These are phyloP conservation scores for Micromys minutus DNA, from an alignment of 2,113 vertebrate species.

Conservation along the genomic window DNA sequence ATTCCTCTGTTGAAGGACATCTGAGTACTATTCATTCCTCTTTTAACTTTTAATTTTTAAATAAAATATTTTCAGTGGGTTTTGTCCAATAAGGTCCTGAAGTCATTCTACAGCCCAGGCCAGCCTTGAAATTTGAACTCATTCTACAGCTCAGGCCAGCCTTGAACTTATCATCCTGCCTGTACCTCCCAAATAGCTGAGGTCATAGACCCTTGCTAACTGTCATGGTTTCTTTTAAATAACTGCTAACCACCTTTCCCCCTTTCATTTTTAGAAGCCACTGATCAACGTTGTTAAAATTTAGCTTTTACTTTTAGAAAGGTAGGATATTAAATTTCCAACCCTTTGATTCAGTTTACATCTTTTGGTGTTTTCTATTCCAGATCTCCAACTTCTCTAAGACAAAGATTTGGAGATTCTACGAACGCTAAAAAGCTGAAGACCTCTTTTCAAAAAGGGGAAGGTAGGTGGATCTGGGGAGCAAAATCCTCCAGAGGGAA, in stretches of 20 bases:
- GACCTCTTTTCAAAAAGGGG: neutral
- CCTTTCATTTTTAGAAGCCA: neutral
- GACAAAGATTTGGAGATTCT: slow-evolving; percentile 34
- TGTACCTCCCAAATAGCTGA: neutral
- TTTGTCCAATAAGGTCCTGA: neutral
- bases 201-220: neutral
- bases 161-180: neutral
- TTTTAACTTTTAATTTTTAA: neutral
- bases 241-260: neutral
- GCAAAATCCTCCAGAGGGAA: neutral
- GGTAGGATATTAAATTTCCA: neutral
- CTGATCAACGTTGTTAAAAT: neutral
- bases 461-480: slow-evolving; percentile 65
- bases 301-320: neutral
- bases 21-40: no score
- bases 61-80: neutral
- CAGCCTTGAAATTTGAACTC: neutral
- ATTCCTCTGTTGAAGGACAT: no score
- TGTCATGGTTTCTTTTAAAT: neutral
- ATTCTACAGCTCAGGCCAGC: neutral
- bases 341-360: neutral
- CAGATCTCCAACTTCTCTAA: slow-evolving; percentile 27
- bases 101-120: neutral
- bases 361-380: slow-evolving; percentile 53
- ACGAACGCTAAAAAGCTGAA: neutral